phyloP scores from a whole-genome alignment of 2,888 invertebrate genomes.

The Andricus curvator region DNA sequence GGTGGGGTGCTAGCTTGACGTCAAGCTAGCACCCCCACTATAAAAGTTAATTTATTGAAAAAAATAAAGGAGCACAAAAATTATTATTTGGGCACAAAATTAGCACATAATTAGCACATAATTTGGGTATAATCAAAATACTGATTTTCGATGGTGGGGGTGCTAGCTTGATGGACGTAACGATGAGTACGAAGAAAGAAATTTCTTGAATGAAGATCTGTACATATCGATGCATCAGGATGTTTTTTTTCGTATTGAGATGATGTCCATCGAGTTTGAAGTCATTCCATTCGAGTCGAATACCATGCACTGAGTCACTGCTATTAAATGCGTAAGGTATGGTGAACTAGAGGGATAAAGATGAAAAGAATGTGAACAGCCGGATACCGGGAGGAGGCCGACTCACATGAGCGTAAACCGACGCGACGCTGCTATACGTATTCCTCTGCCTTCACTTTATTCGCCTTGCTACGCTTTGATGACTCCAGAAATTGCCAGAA shows the following conservation, averaged over 20 bases:
- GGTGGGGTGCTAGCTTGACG: no score
- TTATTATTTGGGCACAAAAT: no score
- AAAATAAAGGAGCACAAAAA: no score
- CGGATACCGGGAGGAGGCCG: conserved; percentile 65
- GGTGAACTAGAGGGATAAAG: conserved; percentile 56
- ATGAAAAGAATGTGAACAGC: conserved; percentile 69
- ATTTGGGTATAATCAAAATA: no score
- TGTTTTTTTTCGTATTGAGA: conserved; percentile 34
- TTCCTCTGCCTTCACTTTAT: background rate
- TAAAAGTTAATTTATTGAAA: no score
- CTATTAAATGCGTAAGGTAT: conserved; percentile 55
- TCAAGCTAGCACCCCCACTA: no score
- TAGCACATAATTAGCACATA: no score
- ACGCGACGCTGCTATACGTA: conserved; percentile 49
- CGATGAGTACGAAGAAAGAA: background rate
- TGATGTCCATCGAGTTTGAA: conserved; percentile 45
- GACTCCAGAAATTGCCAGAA: conserved; percentile 59
- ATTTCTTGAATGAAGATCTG: background rate
- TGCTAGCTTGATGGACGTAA: no score
- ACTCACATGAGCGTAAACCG: conserved; percentile 65
- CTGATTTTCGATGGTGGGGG: no score
- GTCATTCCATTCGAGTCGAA: conserved; percentile 50
- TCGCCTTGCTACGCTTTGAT: conserved; percentile 59
- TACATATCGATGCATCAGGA: conserved; percentile 27
- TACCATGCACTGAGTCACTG: conserved; percentile 52